phyloP scores from a whole-genome alignment of 1,140 invertebrate species.

The Drosophila mayri region DNA sequence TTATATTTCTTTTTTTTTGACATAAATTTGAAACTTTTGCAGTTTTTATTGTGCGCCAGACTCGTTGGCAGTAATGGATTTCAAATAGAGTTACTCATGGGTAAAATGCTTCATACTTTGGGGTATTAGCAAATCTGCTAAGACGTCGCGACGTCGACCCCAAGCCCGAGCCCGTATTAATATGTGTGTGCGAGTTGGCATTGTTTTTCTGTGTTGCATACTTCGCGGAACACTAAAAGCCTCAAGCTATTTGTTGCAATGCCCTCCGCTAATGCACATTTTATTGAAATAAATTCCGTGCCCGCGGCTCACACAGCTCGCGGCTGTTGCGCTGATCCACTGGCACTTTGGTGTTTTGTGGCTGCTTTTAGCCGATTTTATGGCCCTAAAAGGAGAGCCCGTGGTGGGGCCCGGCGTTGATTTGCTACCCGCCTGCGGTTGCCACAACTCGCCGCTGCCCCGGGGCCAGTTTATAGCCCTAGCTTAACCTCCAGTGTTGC shows the following conservation, averaged over 20 bases:
- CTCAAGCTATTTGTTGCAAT: slow-evolving; percentile 78
- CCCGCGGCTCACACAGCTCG: slow-evolving; percentile 30
- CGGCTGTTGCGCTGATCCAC: slow-evolving; percentile 46
- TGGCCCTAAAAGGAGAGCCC: slow-evolving; percentile 72
- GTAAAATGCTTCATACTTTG: slow-evolving; percentile 82
- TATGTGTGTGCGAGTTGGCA: slow-evolving; percentile 46
- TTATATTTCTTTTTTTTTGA: slow-evolving; percentile 61
- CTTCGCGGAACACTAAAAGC: slow-evolving; percentile 69
- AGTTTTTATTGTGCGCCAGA: slow-evolving; percentile 80
- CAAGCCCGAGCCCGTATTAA: slow-evolving; percentile 39
- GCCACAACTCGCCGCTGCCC: slow-evolving; percentile 55
- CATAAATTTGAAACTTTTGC: slow-evolving; percentile 82
- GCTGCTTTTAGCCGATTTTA: slow-evolving; percentile 82
- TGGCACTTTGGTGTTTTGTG: slow-evolving; percentile 78
- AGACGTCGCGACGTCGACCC: slow-evolving; percentile 24
- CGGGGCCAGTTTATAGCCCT: slow-evolving; percentile 72
- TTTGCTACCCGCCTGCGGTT: slow-evolving; percentile 68
- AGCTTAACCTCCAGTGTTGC: slow-evolving; percentile 12
- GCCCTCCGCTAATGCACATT: slow-evolving; percentile 78
- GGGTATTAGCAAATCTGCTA: slow-evolving; percentile 80
- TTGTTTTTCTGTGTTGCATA: slow-evolving; percentile 53
- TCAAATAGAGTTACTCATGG: slow-evolving; percentile 83
- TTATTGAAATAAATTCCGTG: slow-evolving; percentile 84
- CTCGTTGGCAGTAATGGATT: slow-evolving; percentile 83
- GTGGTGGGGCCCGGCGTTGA: slow-evolving; percentile 64